Evolutionary conservation across 1,140 invertebrate species (phyloP).

Genomic region (Caerostris darwini): DNA sequence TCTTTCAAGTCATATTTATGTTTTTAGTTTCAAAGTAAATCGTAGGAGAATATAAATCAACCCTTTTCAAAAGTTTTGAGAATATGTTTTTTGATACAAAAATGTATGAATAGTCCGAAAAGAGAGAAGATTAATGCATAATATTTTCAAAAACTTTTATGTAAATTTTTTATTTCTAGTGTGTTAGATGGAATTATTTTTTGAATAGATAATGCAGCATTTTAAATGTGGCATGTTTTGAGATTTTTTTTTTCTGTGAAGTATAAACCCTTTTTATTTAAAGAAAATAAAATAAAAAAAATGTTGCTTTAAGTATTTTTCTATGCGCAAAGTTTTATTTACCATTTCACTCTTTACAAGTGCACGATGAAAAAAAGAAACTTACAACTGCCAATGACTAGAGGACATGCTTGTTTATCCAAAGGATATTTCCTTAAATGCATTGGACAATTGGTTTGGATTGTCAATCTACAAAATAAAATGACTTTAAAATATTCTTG

Average conservation of each 20-base stretch:
- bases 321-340: too few species aligned
- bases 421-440: constrained; percentile 82
- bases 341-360: neutral
- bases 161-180: neutral
- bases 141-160: neutral
- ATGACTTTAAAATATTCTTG: neutral
- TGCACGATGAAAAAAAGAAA: neutral
- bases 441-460: constrained; percentile 83
- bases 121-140: neutral
- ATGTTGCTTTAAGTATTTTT: too few species aligned
- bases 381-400: constrained; percentile 82
- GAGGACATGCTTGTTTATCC: constrained; percentile 82
- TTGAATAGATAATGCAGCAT: neutral
- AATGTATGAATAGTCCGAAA: neutral
- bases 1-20: too few species aligned
- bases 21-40: too few species aligned
- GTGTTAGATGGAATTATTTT: neutral
- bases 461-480: constrained; percentile 81
- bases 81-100: neutral
- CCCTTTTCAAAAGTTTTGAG: neutral
- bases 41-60: too few species aligned
- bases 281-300: too few species aligned
- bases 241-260: too few species aligned
- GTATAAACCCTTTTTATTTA: too few species aligned
- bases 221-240: too few species aligned